Evolutionary conservation across 2,888 invertebrate genomes (phyloP).

Genomic region (Toxonevra muliebris): DNA sequence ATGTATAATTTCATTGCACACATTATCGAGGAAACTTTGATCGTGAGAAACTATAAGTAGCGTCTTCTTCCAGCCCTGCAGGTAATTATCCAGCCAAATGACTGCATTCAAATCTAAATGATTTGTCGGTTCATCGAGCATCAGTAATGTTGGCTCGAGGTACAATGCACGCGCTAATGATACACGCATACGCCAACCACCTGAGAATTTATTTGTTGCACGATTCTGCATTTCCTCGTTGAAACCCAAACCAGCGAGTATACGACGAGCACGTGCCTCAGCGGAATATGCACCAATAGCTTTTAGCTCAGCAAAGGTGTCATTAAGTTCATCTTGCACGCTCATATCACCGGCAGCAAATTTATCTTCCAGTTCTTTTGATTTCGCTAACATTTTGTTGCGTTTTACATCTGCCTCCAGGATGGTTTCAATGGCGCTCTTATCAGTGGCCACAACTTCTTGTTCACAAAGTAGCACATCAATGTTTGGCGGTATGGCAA

Average conservation of each 20-base stretch:
- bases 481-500: slow-evolving; percentile 95
- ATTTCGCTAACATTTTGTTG: slow-evolving; percentile 81
- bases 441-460: slow-evolving; percentile 95
- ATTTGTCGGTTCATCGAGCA: slow-evolving; percentile 99
- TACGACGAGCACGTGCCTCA: slow-evolving; percentile 94
- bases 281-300: slow-evolving; percentile 98
- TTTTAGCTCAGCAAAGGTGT: slow-evolving; percentile 92
- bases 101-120: slow-evolving; percentile 99
- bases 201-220: slow-evolving; percentile 88
- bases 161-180: slow-evolving; percentile 96
- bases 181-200: slow-evolving; percentile 99
- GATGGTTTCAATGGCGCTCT: slow-evolving; percentile 92
- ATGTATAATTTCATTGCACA: slow-evolving; percentile 99
- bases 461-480: slow-evolving; percentile 97
- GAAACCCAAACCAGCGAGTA: slow-evolving; percentile 97
- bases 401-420: slow-evolving; percentile 93
- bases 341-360: slow-evolving; percentile 77
- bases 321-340: slow-evolving; percentile 83
- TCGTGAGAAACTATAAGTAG: slow-evolving; percentile 98
- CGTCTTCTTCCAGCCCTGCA: slow-evolving; percentile 99
- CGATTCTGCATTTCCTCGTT: slow-evolving; percentile 88
- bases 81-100: slow-evolving; percentile 99
- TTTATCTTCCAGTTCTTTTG: slow-evolving; percentile 80
- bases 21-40: slow-evolving; percentile 99
- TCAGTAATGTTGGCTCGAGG: slow-evolving; percentile 94